Conservation (phyloP, 2,113 vertebrate genomes). For the Pseudorhombus dupliciocellatus region DNA sequence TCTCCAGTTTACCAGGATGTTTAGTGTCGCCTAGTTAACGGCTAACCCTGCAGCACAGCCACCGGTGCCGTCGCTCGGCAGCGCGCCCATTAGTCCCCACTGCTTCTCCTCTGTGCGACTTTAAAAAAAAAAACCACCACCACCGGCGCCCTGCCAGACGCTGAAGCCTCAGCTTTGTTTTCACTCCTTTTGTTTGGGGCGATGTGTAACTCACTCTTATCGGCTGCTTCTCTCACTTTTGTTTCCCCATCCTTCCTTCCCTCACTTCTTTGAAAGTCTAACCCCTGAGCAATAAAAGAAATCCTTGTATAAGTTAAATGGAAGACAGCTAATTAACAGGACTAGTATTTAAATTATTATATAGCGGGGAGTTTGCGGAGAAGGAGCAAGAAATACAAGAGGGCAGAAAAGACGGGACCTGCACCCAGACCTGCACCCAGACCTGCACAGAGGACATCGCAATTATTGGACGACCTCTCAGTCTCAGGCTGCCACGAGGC, state of each 20-base stretch:
- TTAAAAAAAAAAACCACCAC: too few species aligned
- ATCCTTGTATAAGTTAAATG: too few species aligned
- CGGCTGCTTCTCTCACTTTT: neutral
- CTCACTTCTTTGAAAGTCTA: slow-evolving; percentile 28
- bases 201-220: neutral
- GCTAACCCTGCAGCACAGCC: slow-evolving; percentile 22
- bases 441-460: too few species aligned
- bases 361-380: too few species aligned
- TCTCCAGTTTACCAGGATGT: neutral
- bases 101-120: slow-evolving; percentile 2
- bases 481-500: neutral
- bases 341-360: too few species aligned
- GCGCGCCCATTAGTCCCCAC: slow-evolving; percentile 2
- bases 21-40: neutral
- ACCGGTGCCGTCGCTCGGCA: neutral
- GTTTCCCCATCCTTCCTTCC: neutral
- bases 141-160: slow-evolving; percentile 25
- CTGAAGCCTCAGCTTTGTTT: slow-evolving; percentile 31
- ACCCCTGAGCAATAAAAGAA: neutral
- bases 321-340: neutral
- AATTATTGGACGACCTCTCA: neutral
- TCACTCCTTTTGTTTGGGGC: slow-evolving; percentile 16
- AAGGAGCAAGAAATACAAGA: too few species aligned
- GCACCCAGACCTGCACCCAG: too few species aligned
- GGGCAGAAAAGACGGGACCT: too few species aligned